phyloP scores from a whole-genome alignment of 2,797 vertebrate genomes.

The Mareca penelope region DNA sequence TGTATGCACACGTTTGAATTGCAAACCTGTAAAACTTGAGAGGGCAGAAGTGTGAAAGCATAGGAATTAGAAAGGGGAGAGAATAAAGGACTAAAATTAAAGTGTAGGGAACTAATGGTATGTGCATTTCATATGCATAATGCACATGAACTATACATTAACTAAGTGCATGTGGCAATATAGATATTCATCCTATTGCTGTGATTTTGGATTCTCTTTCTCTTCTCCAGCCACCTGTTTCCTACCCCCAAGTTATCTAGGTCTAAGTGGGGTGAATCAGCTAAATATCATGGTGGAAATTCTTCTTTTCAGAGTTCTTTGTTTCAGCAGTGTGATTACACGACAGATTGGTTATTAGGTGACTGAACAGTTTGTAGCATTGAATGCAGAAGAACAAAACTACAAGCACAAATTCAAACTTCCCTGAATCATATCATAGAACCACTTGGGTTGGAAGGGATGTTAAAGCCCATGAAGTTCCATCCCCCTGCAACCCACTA shows the following conservation, averaged over 20 bases:
- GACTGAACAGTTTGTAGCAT: not conserved
- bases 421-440: not conserved
- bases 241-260: not conserved
- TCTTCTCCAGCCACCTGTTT: not conserved
- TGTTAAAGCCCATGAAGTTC: too few relatives aligned
- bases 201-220: not conserved
- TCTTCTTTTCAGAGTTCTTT: not conserved
- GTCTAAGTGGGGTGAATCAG: not conserved
- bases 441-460: too few relatives aligned
- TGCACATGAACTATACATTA: too few relatives aligned
- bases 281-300: not conserved
- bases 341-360: not conserved
- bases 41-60: not conserved
- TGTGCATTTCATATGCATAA: too few relatives aligned
- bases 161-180: accelerated
- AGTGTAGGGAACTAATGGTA: not conserved
- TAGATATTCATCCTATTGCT: not conserved
- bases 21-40: not conserved
- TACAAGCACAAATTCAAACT: not conserved
- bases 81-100: not conserved
- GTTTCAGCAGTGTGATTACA: not conserved
- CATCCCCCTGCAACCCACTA: too few relatives aligned
- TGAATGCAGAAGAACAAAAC: not conserved
- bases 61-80: not conserved
- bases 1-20: not conserved